Evolutionary conservation across 2,797 vertebrate genomes (phyloP).

Genomic region (Mastacembelus armatus): DNA sequence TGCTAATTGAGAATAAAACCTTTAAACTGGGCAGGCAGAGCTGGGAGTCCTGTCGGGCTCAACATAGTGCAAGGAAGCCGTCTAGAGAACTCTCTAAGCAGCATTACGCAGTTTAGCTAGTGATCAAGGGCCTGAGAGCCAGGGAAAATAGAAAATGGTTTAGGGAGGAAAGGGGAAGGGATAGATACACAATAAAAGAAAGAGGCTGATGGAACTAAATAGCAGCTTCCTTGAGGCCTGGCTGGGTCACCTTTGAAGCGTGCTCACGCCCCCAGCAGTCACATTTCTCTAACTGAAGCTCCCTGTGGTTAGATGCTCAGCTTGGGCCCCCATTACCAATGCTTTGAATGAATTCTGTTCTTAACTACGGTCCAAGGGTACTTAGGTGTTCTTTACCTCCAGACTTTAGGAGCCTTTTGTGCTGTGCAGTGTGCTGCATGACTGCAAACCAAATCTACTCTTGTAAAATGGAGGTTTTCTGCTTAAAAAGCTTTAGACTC

Average conservation of each 20-base stretch:
- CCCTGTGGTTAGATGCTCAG: slow-evolving; percentile 44
- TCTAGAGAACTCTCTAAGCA: slow-evolving; percentile 21
- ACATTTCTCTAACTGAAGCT: slow-evolving; percentile 42
- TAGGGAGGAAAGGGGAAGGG: not conserved
- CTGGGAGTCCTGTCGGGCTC: slow-evolving; percentile 35
- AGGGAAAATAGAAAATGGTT: slow-evolving; percentile 24
- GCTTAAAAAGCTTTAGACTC: slow-evolving; percentile 15
- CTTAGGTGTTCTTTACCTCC: slow-evolving; percentile 16
- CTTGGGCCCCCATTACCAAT: slow-evolving; percentile 41
- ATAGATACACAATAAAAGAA: slow-evolving; percentile 22
- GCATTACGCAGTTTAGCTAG: slow-evolving; percentile 25
- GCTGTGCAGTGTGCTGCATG: not conserved
- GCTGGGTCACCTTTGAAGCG: slow-evolving; percentile 58
- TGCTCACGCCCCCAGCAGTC: slow-evolving; percentile 27
- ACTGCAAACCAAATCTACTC: slow-evolving; percentile 22
- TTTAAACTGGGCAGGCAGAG: slow-evolving; percentile 6
- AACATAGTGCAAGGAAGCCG: not conserved
- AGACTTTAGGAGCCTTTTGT: no score
- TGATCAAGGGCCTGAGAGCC: slow-evolving; percentile 27
- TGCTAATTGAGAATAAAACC: slow-evolving; percentile 22
- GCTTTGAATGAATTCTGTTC: slow-evolving; percentile 31
- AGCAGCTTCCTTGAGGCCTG: slow-evolving; percentile 44
- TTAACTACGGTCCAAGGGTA: slow-evolving; percentile 40
- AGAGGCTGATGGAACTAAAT: slow-evolving; percentile 22
- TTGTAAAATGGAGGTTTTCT: slow-evolving; percentile 4